Evolutionary conservation across 2,113 vertebrate genomes (phyloP), one percentile per base, ranked within the genome.

Genomic region (Brachionichthys hirsutus): DNA sequence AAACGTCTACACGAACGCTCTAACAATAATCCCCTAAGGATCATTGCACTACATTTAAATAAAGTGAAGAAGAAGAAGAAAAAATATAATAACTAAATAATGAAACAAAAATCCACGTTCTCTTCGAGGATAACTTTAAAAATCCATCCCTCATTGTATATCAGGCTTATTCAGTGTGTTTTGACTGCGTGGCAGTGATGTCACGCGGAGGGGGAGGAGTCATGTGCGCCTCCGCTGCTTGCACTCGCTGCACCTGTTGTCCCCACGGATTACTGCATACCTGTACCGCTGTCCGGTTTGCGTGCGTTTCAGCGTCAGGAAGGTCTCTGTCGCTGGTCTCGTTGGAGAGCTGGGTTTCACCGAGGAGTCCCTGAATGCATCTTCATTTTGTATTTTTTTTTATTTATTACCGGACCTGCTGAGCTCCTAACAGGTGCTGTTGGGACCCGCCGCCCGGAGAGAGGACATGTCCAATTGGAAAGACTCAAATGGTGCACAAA

Each of bases 401-500:
- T n/a, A n/a, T n/a, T n/a, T n/a, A n/a, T 19, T 20, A 48, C 12
- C 30, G 46, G 41, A 38, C 6, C 22, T 8, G 43, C 52, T 12
- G 61, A 67, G 51, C 59, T 54, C 11, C 68, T 20, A 58, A 62
- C 82, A 83, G 81, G 85, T 85, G 87, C 62, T 46, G 87, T 64
- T 46, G 50, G 55, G 55, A 60, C 62, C 62, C 62, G 55, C 51
- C 15, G 75, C 65, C 54, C 55, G 47, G 54, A 55, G 46, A 68
- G 70, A 24, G 38, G 83, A 67, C 81, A 91, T 91, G 88, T 89
- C 87, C 81, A 86, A 78, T 85, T 86, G 83, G 84, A 91, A 88
- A 81, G 70, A 76, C 45, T 78, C 85, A 67, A 71, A 64, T 84
- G 78, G 71, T 54, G 73, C 78, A 2, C 52, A 60, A 7, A 83